Evolutionary conservation across 2,888 invertebrate species (phyloP).

Genomic region (Athalia cordata): DNA sequence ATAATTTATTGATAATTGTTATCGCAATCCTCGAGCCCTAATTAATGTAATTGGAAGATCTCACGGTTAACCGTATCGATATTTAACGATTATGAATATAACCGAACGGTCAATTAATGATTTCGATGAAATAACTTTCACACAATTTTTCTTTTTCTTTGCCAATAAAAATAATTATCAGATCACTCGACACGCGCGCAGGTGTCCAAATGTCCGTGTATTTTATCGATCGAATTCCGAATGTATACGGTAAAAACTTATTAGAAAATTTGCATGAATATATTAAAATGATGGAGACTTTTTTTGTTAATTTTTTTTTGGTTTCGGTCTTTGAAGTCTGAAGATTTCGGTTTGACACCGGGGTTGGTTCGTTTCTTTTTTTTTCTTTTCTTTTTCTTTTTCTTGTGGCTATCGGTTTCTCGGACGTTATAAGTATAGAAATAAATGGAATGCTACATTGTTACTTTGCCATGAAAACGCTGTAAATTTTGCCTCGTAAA

Average conservation of each 20-base stretch:
- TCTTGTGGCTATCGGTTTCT: slow-evolving; percentile 1
- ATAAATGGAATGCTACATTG: slow-evolving; percentile 60
- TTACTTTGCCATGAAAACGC: slow-evolving; percentile 68
- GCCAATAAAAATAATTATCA: not conserved
- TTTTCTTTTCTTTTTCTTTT: too few relatives aligned
- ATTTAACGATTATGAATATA: not conserved
- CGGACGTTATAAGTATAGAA: not conserved
- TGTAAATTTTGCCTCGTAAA: slow-evolving; percentile 69
- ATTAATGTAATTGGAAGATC: slow-evolving; percentile 18
- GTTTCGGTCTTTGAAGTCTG: not conserved
- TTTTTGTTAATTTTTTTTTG: not conserved
- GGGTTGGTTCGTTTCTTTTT: not conserved
- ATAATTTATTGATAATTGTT: slow-evolving; percentile 49
- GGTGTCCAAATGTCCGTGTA: too few relatives aligned
- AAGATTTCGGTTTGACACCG: not conserved
- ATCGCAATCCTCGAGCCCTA: slow-evolving; percentile 34
- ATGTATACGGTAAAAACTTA: too few relatives aligned
- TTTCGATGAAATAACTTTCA: too few relatives aligned
- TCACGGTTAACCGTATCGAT: not conserved
- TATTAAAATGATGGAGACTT: not conserved
- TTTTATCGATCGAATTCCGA: too few relatives aligned
- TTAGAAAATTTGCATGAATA: too few relatives aligned
- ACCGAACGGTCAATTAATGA: not conserved
- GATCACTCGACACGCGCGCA: not conserved
- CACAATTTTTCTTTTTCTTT: not conserved